Percentiles rank a stretch among this genome's conserved stretches.
phyloP scores from a whole-genome alignment of 2,888 invertebrate species.

The Drosophila kambysellisi region DNA sequence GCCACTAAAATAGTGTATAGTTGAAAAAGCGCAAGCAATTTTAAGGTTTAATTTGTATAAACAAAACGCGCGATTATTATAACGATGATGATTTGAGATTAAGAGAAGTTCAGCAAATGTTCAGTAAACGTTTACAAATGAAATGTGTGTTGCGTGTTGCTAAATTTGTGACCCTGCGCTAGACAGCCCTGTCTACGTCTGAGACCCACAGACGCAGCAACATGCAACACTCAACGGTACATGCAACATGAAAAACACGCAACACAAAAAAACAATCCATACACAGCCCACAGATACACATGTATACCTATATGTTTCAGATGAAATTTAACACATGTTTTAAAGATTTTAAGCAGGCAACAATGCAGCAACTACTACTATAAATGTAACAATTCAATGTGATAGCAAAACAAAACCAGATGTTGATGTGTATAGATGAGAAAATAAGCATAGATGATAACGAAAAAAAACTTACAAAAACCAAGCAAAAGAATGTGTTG shows the following conservation, averaged over 20 bases:
- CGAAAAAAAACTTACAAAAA: conserved; percentile 52
- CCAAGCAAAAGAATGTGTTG: conserved; percentile 72
- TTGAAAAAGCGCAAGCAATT: conserved; percentile 69
- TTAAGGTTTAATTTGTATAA: conserved; percentile 66
- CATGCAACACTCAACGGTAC: conserved; percentile 28
- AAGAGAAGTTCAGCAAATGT: conserved; percentile 50
- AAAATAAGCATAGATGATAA: conserved; percentile 72
- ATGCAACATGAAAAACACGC: conserved; percentile 30
- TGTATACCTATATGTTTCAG: conserved; percentile 74
- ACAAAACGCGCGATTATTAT: conserved; percentile 46
- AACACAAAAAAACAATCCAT: conserved; percentile 39
- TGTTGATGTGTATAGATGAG: conserved; percentile 77
- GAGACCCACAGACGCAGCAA: conserved; percentile 26
- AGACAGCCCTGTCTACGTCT: conserved; percentile 38
- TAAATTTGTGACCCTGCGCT: background rate
- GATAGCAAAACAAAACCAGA: conserved; percentile 83
- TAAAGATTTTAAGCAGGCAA: conserved; percentile 76
- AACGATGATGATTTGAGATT: conserved; percentile 21
- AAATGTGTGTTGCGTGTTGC: conserved; percentile 45
- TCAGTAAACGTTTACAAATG: conserved; percentile 58
- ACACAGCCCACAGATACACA: conserved; percentile 46
- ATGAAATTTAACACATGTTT: conserved; percentile 77
- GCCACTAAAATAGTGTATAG: conserved; percentile 71
- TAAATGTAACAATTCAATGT: conserved; percentile 85
- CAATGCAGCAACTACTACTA: conserved; percentile 81